Conservation (phyloP, 37 sponge, comb jelly and placozoan species). For the Spongia lamella region DNA sequence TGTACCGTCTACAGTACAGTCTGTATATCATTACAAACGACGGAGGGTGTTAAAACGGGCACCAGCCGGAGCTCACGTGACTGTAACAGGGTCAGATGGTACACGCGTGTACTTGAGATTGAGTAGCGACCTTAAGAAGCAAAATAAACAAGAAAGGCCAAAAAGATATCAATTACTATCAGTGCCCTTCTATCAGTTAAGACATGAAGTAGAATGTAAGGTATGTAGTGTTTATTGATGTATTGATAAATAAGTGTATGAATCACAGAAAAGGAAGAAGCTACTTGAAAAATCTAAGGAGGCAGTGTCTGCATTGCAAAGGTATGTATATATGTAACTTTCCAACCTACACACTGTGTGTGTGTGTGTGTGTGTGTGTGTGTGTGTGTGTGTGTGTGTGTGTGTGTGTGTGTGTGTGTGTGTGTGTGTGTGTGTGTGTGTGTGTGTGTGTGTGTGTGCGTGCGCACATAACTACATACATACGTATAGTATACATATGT, state of each 20-base stretch:
- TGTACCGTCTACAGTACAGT: neutral
- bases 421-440: neutral
- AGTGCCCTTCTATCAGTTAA: constrained; percentile 51
- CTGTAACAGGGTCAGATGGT: constrained; percentile 69
- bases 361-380: neutral
- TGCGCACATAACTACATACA: neutral
- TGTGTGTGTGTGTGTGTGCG: neutral
- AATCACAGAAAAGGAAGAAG: neutral
- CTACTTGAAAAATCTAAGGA: neutral
- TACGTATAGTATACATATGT: no score
- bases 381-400: neutral
- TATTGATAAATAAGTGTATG: neutral
- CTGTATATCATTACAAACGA: constrained; percentile 5
- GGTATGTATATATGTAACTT: neutral
- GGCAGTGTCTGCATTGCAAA: neutral
- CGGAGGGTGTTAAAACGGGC: constrained; percentile 49
- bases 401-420: neutral
- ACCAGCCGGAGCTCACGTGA: constrained; percentile 50
- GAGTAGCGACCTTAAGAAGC: neutral
- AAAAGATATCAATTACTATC: constrained; percentile 20
- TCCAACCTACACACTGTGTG: neutral
- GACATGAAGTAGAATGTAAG: constrained; percentile 52
- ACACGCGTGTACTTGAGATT: constrained; percentile 57
- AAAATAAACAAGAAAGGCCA: neutral
- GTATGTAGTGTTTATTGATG: constrained; percentile 15